A percentile compares a stretch with the other conserved stretches of the same genome.
Conservation (phyloP, 2,888 invertebrate species). For the Beris chalybata region DNA sequence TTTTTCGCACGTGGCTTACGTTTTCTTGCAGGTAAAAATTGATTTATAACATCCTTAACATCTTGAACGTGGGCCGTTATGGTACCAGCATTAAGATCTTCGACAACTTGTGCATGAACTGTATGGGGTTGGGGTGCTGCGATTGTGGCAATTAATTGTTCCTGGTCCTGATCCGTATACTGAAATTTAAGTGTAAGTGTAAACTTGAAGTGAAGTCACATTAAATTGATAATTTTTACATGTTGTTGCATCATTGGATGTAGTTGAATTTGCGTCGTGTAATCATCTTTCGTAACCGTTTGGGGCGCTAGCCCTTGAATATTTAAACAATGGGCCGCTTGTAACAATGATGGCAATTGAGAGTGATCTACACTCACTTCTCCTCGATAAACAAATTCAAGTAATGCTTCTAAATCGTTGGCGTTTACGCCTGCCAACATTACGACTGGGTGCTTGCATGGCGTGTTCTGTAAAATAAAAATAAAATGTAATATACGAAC, state of each 20-base stretch:
- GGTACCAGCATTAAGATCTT: conserved; percentile 55
- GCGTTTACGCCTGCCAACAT: conserved; percentile 66
- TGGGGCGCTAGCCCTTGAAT: conserved; percentile 64
- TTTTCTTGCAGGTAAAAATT: conserved; percentile 59
- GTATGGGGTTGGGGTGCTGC: conserved; percentile 55
- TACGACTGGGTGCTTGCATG: conserved; percentile 67
- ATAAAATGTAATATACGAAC: background rate
- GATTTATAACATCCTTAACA: conserved; percentile 56
- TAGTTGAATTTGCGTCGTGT: conserved; percentile 55
- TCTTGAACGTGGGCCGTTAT: conserved; percentile 52
- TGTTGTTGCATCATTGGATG: conserved; percentile 57
- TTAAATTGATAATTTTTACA: conserved; percentile 39
- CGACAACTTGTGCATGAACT: conserved; percentile 56
- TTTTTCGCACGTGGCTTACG: conserved; percentile 61
- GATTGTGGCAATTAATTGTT: conserved; percentile 55
- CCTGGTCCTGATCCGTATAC: conserved; percentile 47
- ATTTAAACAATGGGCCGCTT: conserved; percentile 65
- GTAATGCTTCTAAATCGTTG: conserved; percentile 63
- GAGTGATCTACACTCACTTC: conserved; percentile 66
- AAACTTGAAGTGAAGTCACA: conserved; percentile 6
- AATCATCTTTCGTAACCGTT: conserved; percentile 57
- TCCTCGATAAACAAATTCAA: conserved; percentile 66
- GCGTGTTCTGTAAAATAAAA: conserved; percentile 58
- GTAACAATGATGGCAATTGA: conserved; percentile 63
- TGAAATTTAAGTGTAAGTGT: background rate